Evolutionary conservation across 2,113 vertebrate species (phyloP).

Genomic region (Poeciliopsis retropinna): DNA sequence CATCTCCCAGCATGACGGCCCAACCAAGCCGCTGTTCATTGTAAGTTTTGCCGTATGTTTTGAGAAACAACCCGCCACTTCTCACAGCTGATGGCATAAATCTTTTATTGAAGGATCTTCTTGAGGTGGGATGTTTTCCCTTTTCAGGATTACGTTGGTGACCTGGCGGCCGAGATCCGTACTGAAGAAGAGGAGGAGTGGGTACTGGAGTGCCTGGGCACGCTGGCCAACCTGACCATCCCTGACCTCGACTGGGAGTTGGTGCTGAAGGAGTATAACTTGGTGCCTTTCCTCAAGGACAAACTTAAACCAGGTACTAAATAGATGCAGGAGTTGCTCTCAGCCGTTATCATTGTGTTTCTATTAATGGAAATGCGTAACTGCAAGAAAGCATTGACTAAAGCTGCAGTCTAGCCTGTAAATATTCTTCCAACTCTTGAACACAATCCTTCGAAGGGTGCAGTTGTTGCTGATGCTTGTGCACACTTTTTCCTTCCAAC

Average conservation of each 20-base stretch:
- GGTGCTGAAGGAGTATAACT: conserved; percentile 94
- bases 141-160: conserved; percentile 92
- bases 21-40: conserved; percentile 91
- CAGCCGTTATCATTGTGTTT: not conserved
- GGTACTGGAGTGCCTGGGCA: conserved; percentile 94
- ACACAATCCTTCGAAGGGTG: too few relatives aligned
- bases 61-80: not conserved
- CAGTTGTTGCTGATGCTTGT: too few relatives aligned
- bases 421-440: too few relatives aligned
- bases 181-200: conserved; percentile 88
- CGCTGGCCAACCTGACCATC: conserved; percentile 94
- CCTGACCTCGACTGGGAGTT: conserved; percentile 96
- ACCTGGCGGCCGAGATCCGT: conserved; percentile 92
- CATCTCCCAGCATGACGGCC: conserved; percentile 93
- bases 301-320: conserved; percentile 91
- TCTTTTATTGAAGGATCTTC: not conserved
- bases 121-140: not conserved
- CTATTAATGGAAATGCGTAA: not conserved
- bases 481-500: not conserved
- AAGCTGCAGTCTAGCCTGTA: too few relatives aligned
- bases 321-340: not conserved
- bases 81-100: not conserved
- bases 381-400: too few relatives aligned
- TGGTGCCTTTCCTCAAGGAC: conserved; percentile 95
- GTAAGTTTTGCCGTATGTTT: conserved; percentile 73